phyloP scores from a whole-genome alignment of 1,140 invertebrate species.

The Chrysomallon squamiferum region DNA sequence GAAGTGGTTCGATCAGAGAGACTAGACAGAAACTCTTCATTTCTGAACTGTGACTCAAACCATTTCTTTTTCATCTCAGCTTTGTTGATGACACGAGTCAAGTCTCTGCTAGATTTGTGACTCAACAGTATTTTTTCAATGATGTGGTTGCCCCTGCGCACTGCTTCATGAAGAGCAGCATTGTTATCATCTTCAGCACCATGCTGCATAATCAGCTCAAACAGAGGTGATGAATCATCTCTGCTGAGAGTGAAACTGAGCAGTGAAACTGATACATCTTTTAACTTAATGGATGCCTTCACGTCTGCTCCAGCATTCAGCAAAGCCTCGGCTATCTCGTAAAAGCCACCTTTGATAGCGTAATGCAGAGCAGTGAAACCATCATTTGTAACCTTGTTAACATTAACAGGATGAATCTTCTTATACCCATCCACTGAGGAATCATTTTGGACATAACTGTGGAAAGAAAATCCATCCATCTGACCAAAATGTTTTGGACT shows the following conservation, averaged over 20 bases:
- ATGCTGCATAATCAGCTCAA: conserved; percentile 80
- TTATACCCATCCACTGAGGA: background rate
- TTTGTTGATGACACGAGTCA: conserved; percentile 37
- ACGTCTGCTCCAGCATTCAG: conserved; percentile 73
- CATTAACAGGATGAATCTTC: conserved; percentile 21
- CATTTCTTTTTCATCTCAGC: conserved; percentile 29
- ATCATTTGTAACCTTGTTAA: conserved; percentile 25
- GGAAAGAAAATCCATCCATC: background rate
- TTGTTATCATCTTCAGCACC: conserved; percentile 90
- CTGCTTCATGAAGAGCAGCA: conserved; percentile 77
- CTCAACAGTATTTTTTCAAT: conserved; percentile 71
- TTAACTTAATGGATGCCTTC: conserved; percentile 56
- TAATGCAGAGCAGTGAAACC: conserved; percentile 38
- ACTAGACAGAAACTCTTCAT: background rate
- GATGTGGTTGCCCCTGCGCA: conserved; percentile 74
- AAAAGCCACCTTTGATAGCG: conserved; percentile 75
- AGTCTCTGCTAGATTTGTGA: conserved; percentile 44
- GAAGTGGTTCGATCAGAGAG: conserved; percentile 27
- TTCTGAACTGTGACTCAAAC: conserved; percentile 10
- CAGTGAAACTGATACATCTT: conserved; percentile 62
- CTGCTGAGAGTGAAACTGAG: conserved; percentile 77
- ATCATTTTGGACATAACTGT: background rate
- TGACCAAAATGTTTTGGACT: background rate
- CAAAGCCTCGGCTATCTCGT: conserved; percentile 76
- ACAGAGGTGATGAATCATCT: conserved; percentile 68